phyloP scores from a whole-genome alignment of 2,888 invertebrate species.

The Rhyacophila evoluta region DNA sequence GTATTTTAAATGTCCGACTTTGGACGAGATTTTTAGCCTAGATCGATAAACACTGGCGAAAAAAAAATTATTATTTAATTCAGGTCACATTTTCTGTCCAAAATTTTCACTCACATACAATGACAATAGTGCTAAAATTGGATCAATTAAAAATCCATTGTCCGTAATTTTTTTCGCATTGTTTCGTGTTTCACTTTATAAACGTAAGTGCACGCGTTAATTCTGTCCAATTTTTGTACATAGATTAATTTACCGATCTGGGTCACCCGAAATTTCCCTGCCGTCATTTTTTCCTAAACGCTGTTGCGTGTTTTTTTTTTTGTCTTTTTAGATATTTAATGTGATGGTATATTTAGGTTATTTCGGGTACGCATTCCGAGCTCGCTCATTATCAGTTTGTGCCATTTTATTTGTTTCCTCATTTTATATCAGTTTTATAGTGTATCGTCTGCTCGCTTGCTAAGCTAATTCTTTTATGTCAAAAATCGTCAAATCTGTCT shows the following conservation, averaged over 20 bases:
- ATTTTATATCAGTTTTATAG: not conserved
- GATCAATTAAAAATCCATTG: slow-evolving; percentile 5
- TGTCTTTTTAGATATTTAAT: not conserved
- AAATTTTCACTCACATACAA: no score
- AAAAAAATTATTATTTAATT: no score
- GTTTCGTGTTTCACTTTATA: not conserved
- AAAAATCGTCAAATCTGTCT: no score
- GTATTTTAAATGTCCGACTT: no score
- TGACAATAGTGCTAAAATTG: not conserved
- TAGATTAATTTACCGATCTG: not conserved
- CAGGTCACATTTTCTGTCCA: no score
- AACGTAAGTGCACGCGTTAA: not conserved
- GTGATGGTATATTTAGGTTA: slow-evolving; percentile 1
- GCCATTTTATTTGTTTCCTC: not conserved
- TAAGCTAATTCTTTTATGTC: no score
- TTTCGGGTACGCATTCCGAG: not conserved
- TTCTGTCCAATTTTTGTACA: not conserved
- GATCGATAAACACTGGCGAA: no score
- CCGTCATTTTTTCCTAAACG: not conserved
- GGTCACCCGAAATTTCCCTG: slow-evolving; percentile 7
- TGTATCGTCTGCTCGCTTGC: not conserved
- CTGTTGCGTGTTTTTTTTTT: slow-evolving; percentile 1
- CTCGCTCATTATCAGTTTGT: slow-evolving; percentile 4
- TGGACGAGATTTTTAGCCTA: no score
- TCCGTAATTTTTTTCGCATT: not conserved